phyloP scores from a whole-genome alignment of 2,113 vertebrate species.

The Nyctereutes procyonoides region DNA sequence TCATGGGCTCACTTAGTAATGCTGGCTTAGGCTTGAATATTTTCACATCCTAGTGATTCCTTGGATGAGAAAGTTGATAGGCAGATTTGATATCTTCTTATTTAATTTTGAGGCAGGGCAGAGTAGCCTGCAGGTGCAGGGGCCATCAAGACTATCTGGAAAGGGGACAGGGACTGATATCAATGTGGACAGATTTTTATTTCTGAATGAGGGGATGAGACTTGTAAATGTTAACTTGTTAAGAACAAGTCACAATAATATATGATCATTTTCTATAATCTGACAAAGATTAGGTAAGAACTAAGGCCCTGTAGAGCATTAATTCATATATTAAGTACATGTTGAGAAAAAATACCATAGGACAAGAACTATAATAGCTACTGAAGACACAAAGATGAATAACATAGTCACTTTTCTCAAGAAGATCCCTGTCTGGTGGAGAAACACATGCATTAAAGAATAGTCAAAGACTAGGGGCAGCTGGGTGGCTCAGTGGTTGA shows the following conservation, averaged over 20 bases:
- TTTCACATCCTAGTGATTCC: background rate
- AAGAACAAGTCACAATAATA: slow-evolving; percentile 12
- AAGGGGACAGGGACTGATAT: background rate
- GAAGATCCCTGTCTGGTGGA: background rate
- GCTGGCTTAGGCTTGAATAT: background rate
- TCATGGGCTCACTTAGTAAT: background rate
- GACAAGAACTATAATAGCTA: background rate
- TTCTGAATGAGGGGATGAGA: background rate
- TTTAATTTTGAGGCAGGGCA: slow-evolving; percentile 40
- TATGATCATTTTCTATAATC: background rate
- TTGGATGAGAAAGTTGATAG: slow-evolving; percentile 42
- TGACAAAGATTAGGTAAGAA: background rate
- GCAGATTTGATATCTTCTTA: background rate
- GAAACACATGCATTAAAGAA: background rate
- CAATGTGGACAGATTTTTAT: background rate
- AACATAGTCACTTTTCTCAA: background rate
- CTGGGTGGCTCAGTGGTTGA: too few species aligned
- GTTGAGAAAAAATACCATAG: background rate
- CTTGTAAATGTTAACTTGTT: background rate
- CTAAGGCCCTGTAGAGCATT: background rate
- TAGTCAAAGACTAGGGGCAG: background rate
- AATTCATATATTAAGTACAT: background rate
- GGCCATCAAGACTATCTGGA: background rate
- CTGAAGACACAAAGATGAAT: background rate
- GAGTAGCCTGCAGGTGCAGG: background rate